Evolutionary conservation across 2,797 vertebrate species (phyloP), one percentile per base, ranked within the genome.

Genomic region (Cyclura pinguis): DNA sequence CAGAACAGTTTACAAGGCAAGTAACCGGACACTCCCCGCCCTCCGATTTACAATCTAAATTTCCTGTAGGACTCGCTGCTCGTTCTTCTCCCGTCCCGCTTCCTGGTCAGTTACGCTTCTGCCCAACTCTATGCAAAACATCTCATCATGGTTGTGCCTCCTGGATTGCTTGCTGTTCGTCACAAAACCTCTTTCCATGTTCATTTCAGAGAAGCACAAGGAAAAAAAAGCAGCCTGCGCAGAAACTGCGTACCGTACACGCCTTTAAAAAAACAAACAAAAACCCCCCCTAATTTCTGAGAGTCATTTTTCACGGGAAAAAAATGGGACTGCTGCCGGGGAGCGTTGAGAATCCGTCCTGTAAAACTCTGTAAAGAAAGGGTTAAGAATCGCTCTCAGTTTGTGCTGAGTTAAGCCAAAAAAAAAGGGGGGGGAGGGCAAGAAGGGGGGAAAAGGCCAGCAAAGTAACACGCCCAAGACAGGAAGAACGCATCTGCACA

Each of bases 381-480:
- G 88, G 86, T 94, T 93, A 96, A 94, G 89, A 81, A 91, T 80
- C 13, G 76, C 4, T 69, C 74, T 91, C 62, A 57, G 76, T 91
- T 95, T 89, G 0, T 12, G 87, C 91, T 93, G 78, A 92, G 32
- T 27, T 87, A 93, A 93, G 84, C 92, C 87, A 89, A 84, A 86
- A 85, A 72, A 77, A 87, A 4, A 1, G 76, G 16, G 3, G 24
- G 73, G 72, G n/a, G 18, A 9, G 7, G 10, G 1, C 4, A 0
- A 8, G n/a, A 35, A 3, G 27, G 13, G 6, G n/a, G n/a, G 7
- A 38, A 9, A 27, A 3, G 47, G 8, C 1, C 16, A 22, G 22
- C n/a, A 32, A 73, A 82, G 64, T 13, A 6, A 47, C 20, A 6
- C 7, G 24, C 6, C 9, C 10, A 6, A 24, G 13, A 13, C 4